phyloP scores from a whole-genome alignment of 2,113 vertebrate genomes.

The Periophthalmus modestus region DNA sequence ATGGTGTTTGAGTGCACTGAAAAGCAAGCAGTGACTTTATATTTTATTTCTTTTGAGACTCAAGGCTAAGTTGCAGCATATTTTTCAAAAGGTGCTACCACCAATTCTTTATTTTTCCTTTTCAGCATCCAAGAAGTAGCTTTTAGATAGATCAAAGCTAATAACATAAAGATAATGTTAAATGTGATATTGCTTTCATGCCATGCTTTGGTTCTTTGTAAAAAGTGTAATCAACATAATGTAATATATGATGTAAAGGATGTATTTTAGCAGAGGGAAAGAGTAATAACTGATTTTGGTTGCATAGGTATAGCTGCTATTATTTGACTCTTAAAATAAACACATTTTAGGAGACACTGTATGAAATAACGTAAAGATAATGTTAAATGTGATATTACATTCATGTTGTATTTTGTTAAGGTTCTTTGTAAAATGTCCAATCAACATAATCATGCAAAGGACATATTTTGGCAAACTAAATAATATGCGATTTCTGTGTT shows the following conservation, averaged over 20 bases:
- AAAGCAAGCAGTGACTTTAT: conserved; percentile 14
- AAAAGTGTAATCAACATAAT: background rate
- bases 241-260: background rate
- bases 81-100: background rate
- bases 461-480: background rate
- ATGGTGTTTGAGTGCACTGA: conserved; percentile 44
- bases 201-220: background rate
- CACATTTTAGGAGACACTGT: background rate
- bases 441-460: background rate
- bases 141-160: background rate
- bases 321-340: background rate
- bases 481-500: background rate
- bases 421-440: background rate
- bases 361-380: background rate
- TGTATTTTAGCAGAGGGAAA: background rate
- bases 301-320: background rate
- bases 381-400: background rate
- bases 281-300: background rate
- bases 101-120: background rate
- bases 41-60: background rate
- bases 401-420: background rate
- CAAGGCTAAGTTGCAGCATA: conserved; percentile 3
- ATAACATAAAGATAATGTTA: background rate
- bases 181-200: background rate
- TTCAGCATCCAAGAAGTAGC: background rate